Conservation (phyloP, 2,888 invertebrate species). For the Sturmia bella region DNA sequence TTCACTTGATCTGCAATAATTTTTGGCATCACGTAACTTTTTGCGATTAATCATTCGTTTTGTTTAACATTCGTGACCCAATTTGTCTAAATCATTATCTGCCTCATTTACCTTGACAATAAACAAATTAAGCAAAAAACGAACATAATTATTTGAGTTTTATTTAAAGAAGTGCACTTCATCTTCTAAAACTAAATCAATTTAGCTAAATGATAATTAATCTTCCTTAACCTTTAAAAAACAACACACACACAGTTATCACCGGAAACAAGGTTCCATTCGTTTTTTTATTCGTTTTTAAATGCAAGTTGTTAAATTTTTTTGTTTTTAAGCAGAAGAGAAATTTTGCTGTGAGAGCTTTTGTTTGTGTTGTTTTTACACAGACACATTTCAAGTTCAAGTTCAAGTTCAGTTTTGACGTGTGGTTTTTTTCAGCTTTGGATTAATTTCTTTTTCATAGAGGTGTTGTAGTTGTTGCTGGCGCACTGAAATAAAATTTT, state of each 20-base stretch:
- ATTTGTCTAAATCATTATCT: not conserved
- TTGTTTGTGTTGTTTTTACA: not conserved
- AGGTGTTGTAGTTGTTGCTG: too few species aligned
- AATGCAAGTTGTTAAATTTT: too few species aligned
- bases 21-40: too few species aligned
- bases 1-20: too few species aligned
- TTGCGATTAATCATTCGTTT: not conserved
- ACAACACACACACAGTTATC: not conserved
- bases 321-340: not conserved
- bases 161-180: not conserved
- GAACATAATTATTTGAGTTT: not conserved
- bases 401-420: slow-evolving; percentile 34
- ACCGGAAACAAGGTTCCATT: slow-evolving; percentile 1
- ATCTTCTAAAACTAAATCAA: not conserved
- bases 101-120: not conserved
- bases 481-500: too few species aligned
- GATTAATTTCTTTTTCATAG: not conserved
- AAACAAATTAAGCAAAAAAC: not conserved
- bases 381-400: slow-evolving; percentile 34
- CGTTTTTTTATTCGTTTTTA: not conserved
- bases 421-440: not conserved
- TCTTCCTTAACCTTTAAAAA: slow-evolving; percentile 13
- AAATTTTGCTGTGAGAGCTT: slow-evolving; percentile 3
- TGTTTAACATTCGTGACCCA: not conserved
- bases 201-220: slow-evolving; percentile 7